A percentile compares a stretch with the other conserved stretches of the same genome.
Conservation (phyloP, 2,113 vertebrate species). For the Hemiprocne comata region DNA sequence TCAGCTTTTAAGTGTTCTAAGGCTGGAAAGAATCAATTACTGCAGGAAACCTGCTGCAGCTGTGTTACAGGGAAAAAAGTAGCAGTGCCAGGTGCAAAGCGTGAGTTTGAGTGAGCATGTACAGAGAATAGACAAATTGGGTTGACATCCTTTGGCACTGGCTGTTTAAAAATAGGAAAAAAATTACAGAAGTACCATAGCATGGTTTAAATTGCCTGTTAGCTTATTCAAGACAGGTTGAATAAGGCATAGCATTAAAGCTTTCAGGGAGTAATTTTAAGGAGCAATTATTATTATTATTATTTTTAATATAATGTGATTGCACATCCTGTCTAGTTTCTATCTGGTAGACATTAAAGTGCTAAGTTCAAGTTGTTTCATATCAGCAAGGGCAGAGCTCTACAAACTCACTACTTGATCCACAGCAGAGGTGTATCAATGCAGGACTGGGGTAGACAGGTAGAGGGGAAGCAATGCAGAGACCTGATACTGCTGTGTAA, state of each 20-base stretch:
- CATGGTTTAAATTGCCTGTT: neutral
- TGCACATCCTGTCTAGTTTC: neutral
- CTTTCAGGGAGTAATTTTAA: neutral
- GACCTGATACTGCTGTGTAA: accelerated
- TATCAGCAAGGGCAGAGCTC: neutral
- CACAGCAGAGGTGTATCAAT: neutral
- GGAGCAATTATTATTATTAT: neutral
- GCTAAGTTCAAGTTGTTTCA: neutral
- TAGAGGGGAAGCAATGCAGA: neutral
- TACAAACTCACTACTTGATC: accelerated
- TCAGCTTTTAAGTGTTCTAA: neutral
- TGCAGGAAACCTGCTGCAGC: neutral
- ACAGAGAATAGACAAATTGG: neutral
- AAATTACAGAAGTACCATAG: neutral
- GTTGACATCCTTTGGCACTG: neutral
- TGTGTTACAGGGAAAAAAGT: neutral
- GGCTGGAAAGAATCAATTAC: neutral
- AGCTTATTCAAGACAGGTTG: neutral
- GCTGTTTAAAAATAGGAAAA: neutral
- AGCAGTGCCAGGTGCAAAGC: neutral
- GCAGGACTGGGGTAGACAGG: neutral
- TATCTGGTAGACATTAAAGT: neutral
- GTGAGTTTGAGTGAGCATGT: neutral
- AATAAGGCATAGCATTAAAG: neutral
- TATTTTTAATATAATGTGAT: neutral